Conservation (phyloP, 1,140 invertebrate genomes). For the Anoplolepis gracilipes region DNA sequence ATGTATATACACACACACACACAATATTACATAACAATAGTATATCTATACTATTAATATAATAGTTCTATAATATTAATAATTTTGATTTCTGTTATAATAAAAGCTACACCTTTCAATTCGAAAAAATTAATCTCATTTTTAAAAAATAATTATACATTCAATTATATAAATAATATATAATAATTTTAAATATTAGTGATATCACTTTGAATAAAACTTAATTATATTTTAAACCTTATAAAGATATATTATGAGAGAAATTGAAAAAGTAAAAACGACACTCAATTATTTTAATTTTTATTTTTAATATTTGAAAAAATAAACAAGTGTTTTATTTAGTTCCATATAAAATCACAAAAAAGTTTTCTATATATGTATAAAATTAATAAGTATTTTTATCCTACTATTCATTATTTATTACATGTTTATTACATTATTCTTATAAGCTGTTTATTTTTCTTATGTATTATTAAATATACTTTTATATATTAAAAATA, state of each 20-base stretch:
- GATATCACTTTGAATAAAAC: neutral
- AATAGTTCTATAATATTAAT: neutral
- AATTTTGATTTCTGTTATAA: neutral
- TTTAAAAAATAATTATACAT: no score
- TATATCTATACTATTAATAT: no score
- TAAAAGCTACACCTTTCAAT: neutral
- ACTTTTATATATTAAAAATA: neutral
- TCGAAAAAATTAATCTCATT: neutral
- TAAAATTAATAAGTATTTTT: neutral
- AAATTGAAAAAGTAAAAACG: neutral
- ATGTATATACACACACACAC: no score
- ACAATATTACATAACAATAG: no score
- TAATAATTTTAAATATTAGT: neutral
- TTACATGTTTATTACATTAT: neutral
- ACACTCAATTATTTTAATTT: neutral
- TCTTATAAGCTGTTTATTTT: neutral
- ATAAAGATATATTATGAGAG: neutral
- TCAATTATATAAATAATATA: no score
- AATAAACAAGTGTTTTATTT: neutral
- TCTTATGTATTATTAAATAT: no score
- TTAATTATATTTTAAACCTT: neutral
- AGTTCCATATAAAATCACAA: no score
- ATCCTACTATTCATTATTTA: neutral
- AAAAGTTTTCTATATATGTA: neutral
- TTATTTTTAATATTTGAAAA: constrained; percentile 1